Evolutionary conservation across 2,797 vertebrate species (phyloP), one percentile per base, ranked within the genome.

Genomic region (Bothrops alternatus): DNA sequence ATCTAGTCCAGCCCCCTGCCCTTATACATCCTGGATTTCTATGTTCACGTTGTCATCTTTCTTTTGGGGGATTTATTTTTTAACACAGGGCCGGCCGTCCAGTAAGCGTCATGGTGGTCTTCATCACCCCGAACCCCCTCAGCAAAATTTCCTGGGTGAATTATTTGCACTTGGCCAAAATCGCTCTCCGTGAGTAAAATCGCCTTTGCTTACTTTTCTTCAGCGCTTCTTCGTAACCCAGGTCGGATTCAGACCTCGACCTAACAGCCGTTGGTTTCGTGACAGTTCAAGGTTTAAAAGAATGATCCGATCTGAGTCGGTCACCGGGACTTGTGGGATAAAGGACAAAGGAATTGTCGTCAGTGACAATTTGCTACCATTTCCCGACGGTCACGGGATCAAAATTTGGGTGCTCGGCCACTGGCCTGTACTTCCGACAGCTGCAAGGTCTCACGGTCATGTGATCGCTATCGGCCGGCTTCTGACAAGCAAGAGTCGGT

Each of bases 141-240:
- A 99, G 98, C 97, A 99, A 99, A 97, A 99, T 99, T 96, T 98
- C 97, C 94, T 99, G 99, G 99, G 98, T 99, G 87, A 99, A 99
- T 95, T 97, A 98, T 20, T 94, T 99, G 90, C 98, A 99, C 93
- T 95, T 99, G 86, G 98, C 99, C 94, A 99, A 98, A 97, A 98
- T 99, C 0, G 98, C 98, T 56, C 98, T 98, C 92, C 97, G 99
- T 99, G 96, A 98, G 98, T 98, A 95, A 78, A 95, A 63, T 85
- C 3, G 8, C 25, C 8, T 25, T 60, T 3, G 32, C n/a, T 14
- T 1, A 10, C 50, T 6, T 0, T 23, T 0, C 28, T 11, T 50
- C 55, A 4, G 0, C 14, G 37, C 73, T 82, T 25, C 37, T 82
- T 82, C 37, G 0, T 12, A n/a, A 23, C 0, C 0, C 2, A 13